Evolutionary conservation across 2,113 vertebrate genomes (phyloP), one percentile per base, ranked within the genome.

Genomic region (Myotis yumanensis): DNA sequence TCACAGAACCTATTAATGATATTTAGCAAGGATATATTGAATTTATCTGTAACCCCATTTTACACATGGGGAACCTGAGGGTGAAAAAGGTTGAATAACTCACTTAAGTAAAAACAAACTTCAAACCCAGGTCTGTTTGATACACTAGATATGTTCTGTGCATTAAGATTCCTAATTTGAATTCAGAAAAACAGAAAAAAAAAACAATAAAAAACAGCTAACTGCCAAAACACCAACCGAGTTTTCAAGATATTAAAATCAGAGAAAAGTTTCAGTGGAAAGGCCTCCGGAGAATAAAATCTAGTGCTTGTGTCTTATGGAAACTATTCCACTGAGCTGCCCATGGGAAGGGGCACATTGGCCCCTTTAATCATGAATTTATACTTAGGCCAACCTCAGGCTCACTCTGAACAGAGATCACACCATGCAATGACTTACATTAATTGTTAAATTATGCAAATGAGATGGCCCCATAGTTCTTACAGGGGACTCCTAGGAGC

Each of bases 271-370:
- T 92, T 57, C 28, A n/a, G 0, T 80, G 57, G 22, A 30, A 79
- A 40, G 2, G 9, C 40, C 76, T 75, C 62, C 52, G 18, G 30
- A 72, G 57, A 87, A 87, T 82, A n/a, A 51, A 77, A 59, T 81
- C 32, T 48, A 32, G 6, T 7, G n/a, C 20, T 54, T 4, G 6
- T 30, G 5, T 37, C 20, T 52, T 76, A 51, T 4, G 10, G 20
- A 43, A 51, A 71, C 16, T n/a, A 43, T 37, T 54, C 12, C 15
- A 5, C 8, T 23, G 32, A 32, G 18, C 5, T 7, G 23, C 4
- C 10, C 22, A 20, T 0, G 1, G 37, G 3, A 81, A 73, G 30
- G 15, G 28, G 23, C 57, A 57, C 0, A 1, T 1, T 0, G 2
- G 22, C 15, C 5, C 28, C 16, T 62, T 46, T 48, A 28, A 18